Evolutionary conservation across 2,797 vertebrate genomes (phyloP), one percentile per base, ranked within the genome.

Genomic region (Anguilla pacifica): DNA sequence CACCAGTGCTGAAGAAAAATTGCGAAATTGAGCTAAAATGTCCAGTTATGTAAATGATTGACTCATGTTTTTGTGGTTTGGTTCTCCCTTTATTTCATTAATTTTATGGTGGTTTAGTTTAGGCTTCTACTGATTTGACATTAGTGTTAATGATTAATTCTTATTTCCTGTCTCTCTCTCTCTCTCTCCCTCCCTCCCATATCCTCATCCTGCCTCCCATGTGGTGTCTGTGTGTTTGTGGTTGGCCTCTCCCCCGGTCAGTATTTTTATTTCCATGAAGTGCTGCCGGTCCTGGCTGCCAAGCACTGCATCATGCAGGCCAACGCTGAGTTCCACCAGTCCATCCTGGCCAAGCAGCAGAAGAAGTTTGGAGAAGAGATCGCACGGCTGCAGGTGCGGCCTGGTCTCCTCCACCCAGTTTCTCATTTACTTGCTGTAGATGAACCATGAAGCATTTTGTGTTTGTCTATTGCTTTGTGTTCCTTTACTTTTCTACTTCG

Each of bases 211-310:
- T 96, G 94, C 95, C 95, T 95, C 95, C 96, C 94, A 87, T 95
- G 95, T 97, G 95, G 93, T 94, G 93, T 93, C 91, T 93, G 92
- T 92, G 91, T 96, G 94, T 96, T 94, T 96, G 95, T 97, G 97
- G 93, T 97, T 97, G 96, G 91, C 95, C 97, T 98, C 96, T 98
- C 96, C 96, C 97, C 97, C 99, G 97, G 98, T 99, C 97, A 99
- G 98, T 99, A 98, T 99, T 99, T 99, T 97, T 99, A 99, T 97
- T 99, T 99, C 97, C 98, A 99, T 98, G 99, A 99, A 96, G 98
- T 99, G 96, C 96, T 98, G 92, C 98, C 98, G 3, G 96, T 99
- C 92, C 95, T 99, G 95, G 98, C 98, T 86, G 98, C 98, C 89
- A 99, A 99, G 94, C 99, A 99, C 93, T 98, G 97, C 94, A 97